Conservation (phyloP, 2,113 vertebrate species). For the Ptychochromis oligacanthus region DNA sequence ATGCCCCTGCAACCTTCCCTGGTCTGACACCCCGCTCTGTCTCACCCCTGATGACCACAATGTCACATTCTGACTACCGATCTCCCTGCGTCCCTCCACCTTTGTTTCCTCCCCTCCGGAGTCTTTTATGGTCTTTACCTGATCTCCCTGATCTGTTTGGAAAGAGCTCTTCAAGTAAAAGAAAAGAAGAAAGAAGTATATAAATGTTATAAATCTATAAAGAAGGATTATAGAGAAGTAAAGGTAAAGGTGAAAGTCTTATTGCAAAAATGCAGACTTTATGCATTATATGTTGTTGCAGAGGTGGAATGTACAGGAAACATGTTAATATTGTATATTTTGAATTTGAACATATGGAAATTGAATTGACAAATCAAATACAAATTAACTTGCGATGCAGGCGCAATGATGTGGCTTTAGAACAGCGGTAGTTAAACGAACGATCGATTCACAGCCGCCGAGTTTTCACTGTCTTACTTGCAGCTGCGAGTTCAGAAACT, state of each 20-base stretch:
- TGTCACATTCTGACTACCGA: constrained; percentile 3
- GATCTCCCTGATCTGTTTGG: constrained; percentile 49
- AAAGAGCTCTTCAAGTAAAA: constrained; percentile 49
- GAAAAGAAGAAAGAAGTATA: constrained; percentile 36
- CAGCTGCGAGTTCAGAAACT: constrained; percentile 39
- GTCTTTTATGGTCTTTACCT: constrained; percentile 17
- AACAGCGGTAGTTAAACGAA: constrained; percentile 19
- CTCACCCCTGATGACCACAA: constrained; percentile 45
- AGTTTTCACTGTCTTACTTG: constrained; percentile 48
- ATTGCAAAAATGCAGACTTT: constrained; percentile 67
- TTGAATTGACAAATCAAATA: constrained; percentile 59
- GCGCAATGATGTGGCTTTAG: constrained; percentile 50
- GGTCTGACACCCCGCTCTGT: constrained; percentile 64
- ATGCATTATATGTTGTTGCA: constrained; percentile 63
- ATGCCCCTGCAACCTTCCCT: constrained; percentile 66
- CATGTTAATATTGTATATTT: constrained; percentile 97
- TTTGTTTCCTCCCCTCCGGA: constrained; percentile 25
- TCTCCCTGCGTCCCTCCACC: constrained; percentile 39
- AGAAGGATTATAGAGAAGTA: constrained; percentile 52
- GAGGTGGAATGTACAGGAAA: constrained; percentile 80
- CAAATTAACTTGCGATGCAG: constrained; percentile 47
- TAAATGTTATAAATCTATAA: constrained; percentile 62
- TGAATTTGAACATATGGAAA: constrained; percentile 83
- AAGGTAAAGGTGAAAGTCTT: constrained; percentile 35
- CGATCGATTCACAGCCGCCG: constrained; percentile 1